Conservation (phyloP, 2,113 vertebrate species). For the Spilogale gracilis region DNA sequence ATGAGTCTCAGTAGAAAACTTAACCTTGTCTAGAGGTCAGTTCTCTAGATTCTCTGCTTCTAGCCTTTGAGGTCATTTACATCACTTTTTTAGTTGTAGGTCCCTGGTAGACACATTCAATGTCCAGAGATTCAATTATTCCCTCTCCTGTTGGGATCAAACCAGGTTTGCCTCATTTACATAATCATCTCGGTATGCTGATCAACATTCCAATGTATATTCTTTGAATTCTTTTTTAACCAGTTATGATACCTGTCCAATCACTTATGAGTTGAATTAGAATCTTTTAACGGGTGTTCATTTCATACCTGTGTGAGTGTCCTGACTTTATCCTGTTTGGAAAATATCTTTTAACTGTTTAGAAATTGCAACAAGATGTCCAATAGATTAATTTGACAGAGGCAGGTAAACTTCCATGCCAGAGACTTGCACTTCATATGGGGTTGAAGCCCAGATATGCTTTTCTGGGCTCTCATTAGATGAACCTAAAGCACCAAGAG, state of each 20-base stretch:
- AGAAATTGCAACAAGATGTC: neutral
- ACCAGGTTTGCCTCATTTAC: neutral
- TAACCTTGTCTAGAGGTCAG: neutral
- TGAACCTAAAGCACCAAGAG: conserved; percentile 56
- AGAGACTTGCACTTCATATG: neutral
- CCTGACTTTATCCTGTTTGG: conserved; percentile 5
- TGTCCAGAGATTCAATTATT: neutral
- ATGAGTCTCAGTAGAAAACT: neutral
- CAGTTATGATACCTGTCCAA: neutral
- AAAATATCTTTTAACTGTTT: conserved; percentile 34
- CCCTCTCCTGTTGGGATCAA: neutral
- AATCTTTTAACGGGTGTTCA: neutral
- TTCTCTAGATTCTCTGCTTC: neutral
- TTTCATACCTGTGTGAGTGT: neutral
- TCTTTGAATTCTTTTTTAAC: conserved; percentile 17
- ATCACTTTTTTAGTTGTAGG: neutral
- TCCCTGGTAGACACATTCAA: neutral
- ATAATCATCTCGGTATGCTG: neutral
- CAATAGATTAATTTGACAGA: conserved; percentile 11
- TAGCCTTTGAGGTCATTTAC: neutral
- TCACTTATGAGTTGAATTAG: conserved; percentile 10
- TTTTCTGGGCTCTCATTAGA: conserved; percentile 22
- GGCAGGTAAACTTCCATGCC: neutral
- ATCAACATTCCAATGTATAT: neutral
- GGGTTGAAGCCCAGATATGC: neutral